Percentiles rank a stretch among this genome's conserved stretches.
phyloP scores from a whole-genome alignment of 2,888 invertebrate species.

The Acleris holmiana region DNA sequence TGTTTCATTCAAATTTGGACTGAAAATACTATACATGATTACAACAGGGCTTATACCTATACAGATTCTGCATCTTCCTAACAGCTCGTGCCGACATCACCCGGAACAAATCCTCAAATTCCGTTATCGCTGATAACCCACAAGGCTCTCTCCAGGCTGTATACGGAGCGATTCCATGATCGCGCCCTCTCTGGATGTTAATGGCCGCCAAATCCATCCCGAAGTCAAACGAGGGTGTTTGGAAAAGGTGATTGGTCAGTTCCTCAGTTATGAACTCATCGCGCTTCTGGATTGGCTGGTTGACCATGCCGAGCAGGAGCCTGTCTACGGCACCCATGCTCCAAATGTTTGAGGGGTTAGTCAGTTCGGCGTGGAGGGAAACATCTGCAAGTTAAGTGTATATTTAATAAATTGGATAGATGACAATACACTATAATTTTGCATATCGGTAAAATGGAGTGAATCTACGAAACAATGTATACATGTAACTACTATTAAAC shows the following conservation, averaged over 20 bases:
- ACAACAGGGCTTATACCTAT: conserved; percentile 63
- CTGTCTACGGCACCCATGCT: conserved; percentile 92
- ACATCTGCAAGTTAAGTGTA: conserved; percentile 83
- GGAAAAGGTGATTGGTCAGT: conserved; percentile 92
- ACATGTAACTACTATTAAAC: too few species aligned
- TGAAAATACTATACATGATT: neutral
- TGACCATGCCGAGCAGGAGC: conserved; percentile 89
- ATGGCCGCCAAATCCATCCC: conserved; percentile 95
- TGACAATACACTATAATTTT: too few species aligned
- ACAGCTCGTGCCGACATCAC: conserved; percentile 87
- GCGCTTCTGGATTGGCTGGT: conserved; percentile 90
- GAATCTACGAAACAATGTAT: too few species aligned
- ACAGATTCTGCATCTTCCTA: conserved; percentile 85
- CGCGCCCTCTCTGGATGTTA: conserved; percentile 93
- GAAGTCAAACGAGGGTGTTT: conserved; percentile 87
- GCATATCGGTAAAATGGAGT: too few species aligned
- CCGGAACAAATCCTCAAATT: conserved; percentile 88
- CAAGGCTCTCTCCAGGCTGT: conserved; percentile 92
- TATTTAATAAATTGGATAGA: too few species aligned
- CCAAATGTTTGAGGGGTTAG: conserved; percentile 88
- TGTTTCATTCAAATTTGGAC: too few species aligned
- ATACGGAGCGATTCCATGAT: conserved; percentile 93
- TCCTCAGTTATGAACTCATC: conserved; percentile 93
- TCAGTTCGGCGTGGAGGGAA: conserved; percentile 90
- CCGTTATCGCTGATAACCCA: conserved; percentile 86